A percentile compares a stretch with the other conserved stretches of the same genome.
phyloP scores from a whole-genome alignment of 1,140 invertebrate genomes.

The Zaprionus davidi region DNA sequence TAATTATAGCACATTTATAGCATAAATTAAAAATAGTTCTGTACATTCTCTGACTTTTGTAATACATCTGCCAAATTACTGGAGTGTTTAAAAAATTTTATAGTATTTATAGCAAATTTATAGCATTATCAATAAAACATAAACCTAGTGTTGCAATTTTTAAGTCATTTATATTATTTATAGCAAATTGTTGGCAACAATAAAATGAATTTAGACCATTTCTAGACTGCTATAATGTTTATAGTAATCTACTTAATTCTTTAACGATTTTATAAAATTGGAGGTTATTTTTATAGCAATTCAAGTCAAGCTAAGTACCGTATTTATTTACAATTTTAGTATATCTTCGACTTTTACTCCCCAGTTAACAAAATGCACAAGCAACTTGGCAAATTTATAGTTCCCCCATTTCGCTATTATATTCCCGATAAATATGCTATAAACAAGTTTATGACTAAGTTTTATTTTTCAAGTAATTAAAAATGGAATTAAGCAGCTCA shows the following conservation, averaged over 20 bases:
- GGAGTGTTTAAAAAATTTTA: neutral
- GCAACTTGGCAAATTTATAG: neutral
- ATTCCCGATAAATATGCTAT: neutral
- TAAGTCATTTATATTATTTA: neutral
- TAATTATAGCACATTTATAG: neutral
- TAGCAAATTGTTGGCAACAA: neutral
- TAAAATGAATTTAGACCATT: no score
- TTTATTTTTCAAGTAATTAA: slow-evolving; percentile 8
- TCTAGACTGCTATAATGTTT: no score
- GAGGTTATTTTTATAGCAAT: no score
- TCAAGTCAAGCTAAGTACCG: no score
- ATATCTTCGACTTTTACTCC: no score
- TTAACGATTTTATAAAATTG: no score
- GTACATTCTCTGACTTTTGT: no score
- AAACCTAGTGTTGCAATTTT: no score
- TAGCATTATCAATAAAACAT: neutral
- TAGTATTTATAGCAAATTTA: neutral
- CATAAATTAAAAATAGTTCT: neutral
- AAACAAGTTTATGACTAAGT: neutral
- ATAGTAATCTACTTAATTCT: no score
- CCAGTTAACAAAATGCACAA: no score
- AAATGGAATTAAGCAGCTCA: neutral
- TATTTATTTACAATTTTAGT: no score
- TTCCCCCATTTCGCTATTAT: neutral
- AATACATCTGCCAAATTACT: no score